Percentiles rank a stretch among this genome's conserved stretches.
Evolutionary conservation across 2,113 vertebrate species (phyloP).

Genomic region (Pituophis catenifer): DNA sequence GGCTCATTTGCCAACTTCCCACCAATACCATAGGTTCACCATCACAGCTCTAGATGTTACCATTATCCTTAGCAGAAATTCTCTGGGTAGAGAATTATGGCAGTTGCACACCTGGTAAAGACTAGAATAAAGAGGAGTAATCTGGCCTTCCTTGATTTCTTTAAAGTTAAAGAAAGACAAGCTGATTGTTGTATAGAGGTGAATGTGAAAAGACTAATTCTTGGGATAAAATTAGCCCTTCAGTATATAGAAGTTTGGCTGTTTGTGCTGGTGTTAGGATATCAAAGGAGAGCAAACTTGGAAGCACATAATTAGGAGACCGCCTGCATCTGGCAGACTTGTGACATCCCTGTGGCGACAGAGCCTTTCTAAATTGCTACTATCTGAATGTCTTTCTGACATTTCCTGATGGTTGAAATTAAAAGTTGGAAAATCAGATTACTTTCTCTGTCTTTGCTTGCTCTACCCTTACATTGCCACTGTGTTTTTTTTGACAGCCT

Average conservation of each 20-base stretch:
- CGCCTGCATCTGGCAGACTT: conserved; percentile 7
- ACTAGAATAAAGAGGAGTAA: background rate
- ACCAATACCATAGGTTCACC: too few relatives aligned
- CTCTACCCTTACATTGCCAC: background rate
- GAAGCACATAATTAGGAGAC: conserved; percentile 5
- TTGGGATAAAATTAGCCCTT: background rate
- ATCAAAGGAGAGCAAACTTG: conserved; percentile 11
- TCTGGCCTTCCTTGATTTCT: background rate
- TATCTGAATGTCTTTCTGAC: conserved; percentile 43
- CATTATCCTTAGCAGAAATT: background rate
- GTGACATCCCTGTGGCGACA: background rate
- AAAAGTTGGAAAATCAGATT: conserved; percentile 21
- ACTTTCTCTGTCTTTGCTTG: background rate
- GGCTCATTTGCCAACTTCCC: too few relatives aligned
- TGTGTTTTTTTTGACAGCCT: background rate
- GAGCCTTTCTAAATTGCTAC: conserved; percentile 33
- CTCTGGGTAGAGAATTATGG: background rate
- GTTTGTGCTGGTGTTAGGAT: background rate
- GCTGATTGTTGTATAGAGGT: too few relatives aligned
- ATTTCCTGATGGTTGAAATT: conserved; percentile 37
- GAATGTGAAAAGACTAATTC: too few relatives aligned
- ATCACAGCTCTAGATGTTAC: background rate
- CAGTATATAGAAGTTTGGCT: background rate
- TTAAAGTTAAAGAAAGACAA: background rate
- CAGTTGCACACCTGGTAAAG: too few relatives aligned